Evolutionary conservation across 37 sponge, comb jelly and placozoan species (phyloP), one percentile per base, ranked within the genome.

Genomic region (Geodia barretti): DNA sequence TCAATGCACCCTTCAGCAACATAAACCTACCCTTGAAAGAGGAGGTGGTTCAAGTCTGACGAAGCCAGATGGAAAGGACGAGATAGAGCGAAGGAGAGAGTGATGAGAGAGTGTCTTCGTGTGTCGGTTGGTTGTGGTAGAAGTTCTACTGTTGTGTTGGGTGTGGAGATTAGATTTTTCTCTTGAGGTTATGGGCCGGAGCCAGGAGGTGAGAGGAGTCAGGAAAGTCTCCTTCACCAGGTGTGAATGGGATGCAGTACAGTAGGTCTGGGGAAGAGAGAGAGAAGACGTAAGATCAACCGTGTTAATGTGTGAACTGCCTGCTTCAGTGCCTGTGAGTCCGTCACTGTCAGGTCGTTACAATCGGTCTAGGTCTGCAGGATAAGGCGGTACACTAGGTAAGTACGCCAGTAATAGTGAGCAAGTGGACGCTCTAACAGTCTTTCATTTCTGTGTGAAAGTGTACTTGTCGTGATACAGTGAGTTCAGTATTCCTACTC

Each of bases 301-400:
- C 7, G 11, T n/a, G n/a, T 47, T 14, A 17, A 67, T 36, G 40
- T 60, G 23, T 7, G n/a, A 17, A 79, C 64, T 11, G 24, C 23
- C 58, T 0, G 33, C 64, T 62, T 67, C 40, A 74, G 23, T 72
- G 85, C 91, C 91, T 77, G 82, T 60, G 2, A 76, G 35, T 63
- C 89, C 89, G 72, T 92, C 93, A 42, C 86, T 69, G 34, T 92
- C 89, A 23, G 88, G 26, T 89, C 43, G 86, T 76, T 4, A 88
- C 86, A 23, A 92, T 41, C 4, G 93, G 93, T 35, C 39, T 81
- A 20, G 89, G 84, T 1, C 88, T 87, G 70, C 0, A 88, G 21
- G 25, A 43, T 1, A 26, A 29, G 47, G 14, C 2, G 20, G 39
- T 29, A 75, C 23, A 73, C 58, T 36, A 29, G 41, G 26, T 64